A percentile compares a stretch with the other conserved stretches of the same genome.
Evolutionary conservation across 2,113 vertebrate genomes (phyloP).

Genomic region (Muntiacus reevesi): DNA sequence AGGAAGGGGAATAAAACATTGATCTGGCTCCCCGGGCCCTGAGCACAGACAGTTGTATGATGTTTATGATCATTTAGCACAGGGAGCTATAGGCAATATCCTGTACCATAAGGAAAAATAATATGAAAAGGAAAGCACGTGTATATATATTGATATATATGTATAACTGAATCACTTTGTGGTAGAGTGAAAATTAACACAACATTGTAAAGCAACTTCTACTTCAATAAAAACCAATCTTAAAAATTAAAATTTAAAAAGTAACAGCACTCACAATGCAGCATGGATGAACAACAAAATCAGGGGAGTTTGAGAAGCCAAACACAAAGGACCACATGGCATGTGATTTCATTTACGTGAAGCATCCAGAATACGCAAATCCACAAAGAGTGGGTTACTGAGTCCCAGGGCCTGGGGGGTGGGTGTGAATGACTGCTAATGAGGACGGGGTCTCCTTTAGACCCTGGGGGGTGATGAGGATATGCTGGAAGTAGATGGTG

Average conservation of each 20-base stretch:
- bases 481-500: not conserved
- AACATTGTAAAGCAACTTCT: not conserved
- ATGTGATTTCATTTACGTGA: not conserved
- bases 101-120: not conserved
- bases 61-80: not conserved
- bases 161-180: not conserved
- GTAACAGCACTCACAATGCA: not conserved
- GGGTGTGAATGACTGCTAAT: not conserved
- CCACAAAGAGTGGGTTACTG: not conserved
- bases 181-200: not conserved
- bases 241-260: not conserved
- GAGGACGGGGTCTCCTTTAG: not conserved
- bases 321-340: not conserved
- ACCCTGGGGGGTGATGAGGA: not conserved
- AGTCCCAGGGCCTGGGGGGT: not conserved
- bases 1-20: not conserved
- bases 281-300: not conserved
- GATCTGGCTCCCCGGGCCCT: not conserved
- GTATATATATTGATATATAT: not conserved
- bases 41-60: accelerated
- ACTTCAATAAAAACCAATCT: not conserved
- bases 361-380: not conserved
- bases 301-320: not conserved
- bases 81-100: not conserved
- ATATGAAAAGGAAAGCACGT: not conserved